Conservation (phyloP, 2,888 invertebrate genomes). For the Nyleta sp. region DNA sequence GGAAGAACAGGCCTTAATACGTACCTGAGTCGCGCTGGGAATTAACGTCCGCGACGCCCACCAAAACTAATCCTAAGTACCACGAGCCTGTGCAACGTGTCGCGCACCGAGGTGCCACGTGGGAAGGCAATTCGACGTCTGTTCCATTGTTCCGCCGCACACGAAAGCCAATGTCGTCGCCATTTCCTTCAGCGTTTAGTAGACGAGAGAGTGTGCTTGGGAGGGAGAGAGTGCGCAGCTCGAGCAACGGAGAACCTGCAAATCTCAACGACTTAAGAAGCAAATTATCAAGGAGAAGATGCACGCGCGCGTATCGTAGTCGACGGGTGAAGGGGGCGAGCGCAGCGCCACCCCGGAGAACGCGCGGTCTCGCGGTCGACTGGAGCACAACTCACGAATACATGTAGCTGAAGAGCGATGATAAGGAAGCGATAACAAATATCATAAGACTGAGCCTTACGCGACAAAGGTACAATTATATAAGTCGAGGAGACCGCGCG, state of each 20-base stretch:
- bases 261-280: no score
- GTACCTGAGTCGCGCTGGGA: constrained; percentile 79
- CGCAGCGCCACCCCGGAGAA: constrained; percentile 68
- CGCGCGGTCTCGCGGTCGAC: constrained; percentile 51
- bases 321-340: constrained; percentile 15
- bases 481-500: constrained; percentile 68
- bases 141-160: no score
- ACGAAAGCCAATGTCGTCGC: no score
- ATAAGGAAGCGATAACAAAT: constrained; percentile 69
- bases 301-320: no score
- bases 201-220: no score
- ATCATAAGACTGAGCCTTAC: constrained; percentile 80
- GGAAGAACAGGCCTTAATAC: constrained; percentile 77
- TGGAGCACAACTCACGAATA: constrained; percentile 73
- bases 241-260: no score
- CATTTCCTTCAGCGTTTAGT: no score
- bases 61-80: constrained; percentile 68
- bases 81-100: no score
- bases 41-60: constrained; percentile 70
- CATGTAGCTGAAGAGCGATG: constrained; percentile 47
- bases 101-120: no score
- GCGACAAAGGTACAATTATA: constrained; percentile 69
- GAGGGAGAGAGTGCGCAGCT: constrained; percentile 56
- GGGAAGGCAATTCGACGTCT: no score
- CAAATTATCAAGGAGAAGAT: no score